Base-by-base conservation (phyloP, 1,140 invertebrate genomes). In the Planococcus citri region DNA sequence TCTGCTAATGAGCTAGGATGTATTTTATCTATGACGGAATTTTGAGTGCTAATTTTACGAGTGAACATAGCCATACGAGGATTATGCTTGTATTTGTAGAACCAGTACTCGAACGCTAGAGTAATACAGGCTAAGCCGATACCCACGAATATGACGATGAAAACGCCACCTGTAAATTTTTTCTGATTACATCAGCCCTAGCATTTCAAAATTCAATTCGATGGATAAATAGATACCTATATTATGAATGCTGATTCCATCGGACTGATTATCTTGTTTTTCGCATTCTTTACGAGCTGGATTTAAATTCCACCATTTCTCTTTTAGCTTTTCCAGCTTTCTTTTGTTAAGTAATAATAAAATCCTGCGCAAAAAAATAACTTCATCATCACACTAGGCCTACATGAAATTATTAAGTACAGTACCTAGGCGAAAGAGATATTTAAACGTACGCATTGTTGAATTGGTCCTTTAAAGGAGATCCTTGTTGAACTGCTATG, bases 241-340 rank as follows among this genome's bases (percentile, higher is more conserved):
- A 77, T 98, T 98, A 73, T 95, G 86, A 72, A 98, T 97, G 70
- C 92, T 95, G 75, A 98, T 98, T 38, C 95, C 95, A 74, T 96
- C 94, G 17, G 89, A 92, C 78, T 97, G 91, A 76, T 95, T 90
- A 70, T 95, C 91, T 58, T 88, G 83, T 74, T 91, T 89, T 51
- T 94, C 89, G 77, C 96, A 98, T 25, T 86, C 82, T 74, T 86
- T 85, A 41, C 84, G 85, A 0, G 86, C 81, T 0, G 87, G 84
- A 76, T 97, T 95, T 70, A 89, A 85, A 72, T 88, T 91, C 95
- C 95, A 98, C 94, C 95, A 98, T 73, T 85, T 88, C 74, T 96
- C 92, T 80, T 97, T 98, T 0, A 98, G 77, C 71, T 91, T 89
- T 80, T 98, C 95, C 73, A 98, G 77, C 77, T 88, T 87, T 1